Percentiles rank a stretch among this genome's conserved stretches.
Conservation (phyloP, 2,888 invertebrate species). For the Agapostemon virescens region DNA sequence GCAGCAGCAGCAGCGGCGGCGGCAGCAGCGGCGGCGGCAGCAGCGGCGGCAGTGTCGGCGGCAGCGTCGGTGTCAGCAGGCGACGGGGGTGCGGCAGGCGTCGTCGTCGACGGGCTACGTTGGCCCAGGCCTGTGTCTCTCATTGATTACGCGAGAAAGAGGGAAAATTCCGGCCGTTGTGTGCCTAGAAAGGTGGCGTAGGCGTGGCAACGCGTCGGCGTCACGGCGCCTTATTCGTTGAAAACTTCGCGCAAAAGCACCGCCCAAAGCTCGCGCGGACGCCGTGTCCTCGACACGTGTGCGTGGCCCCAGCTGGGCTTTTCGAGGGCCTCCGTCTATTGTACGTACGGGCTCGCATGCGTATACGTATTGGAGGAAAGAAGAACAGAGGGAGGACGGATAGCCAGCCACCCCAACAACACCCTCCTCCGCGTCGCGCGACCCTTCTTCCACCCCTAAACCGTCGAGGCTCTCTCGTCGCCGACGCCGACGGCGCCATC, state of each 20-base stretch:
- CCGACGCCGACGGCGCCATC: slow-evolving; percentile 69
- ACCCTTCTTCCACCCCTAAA: slow-evolving; percentile 50
- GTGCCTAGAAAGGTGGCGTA: slow-evolving; percentile 76
- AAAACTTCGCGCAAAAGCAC: slow-evolving; percentile 78
- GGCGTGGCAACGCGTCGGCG: slow-evolving; percentile 79
- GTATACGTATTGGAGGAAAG: slow-evolving; percentile 59
- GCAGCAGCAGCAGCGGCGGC: slow-evolving; percentile 52
- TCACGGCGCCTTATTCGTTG: slow-evolving; percentile 80
- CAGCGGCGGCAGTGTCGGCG: slow-evolving; percentile 52
- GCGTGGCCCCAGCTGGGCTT: slow-evolving; percentile 60
- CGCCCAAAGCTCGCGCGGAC: slow-evolving; percentile 66
- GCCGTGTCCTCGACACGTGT: slow-evolving; percentile 61
- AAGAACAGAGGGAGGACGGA: slow-evolving; percentile 60
- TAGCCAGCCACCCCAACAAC: slow-evolving; percentile 41
- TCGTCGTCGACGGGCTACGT: slow-evolving; percentile 60
- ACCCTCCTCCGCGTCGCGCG: slow-evolving; percentile 30
- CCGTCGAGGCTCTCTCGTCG: slow-evolving; percentile 53
- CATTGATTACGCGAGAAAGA: slow-evolving; percentile 81
- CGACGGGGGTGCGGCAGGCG: slow-evolving; percentile 55
- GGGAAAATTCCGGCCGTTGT: slow-evolving; percentile 75
- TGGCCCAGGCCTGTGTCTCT: slow-evolving; percentile 69
- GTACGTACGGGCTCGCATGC: slow-evolving; percentile 51
- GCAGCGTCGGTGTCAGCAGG: slow-evolving; percentile 52
- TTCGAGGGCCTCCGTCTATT: slow-evolving; percentile 57
- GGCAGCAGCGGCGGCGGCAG: slow-evolving; percentile 52